Evolutionary conservation across 2,888 invertebrate species (phyloP), one percentile per base, ranked within the genome.

Genomic region (Drosophila ustulata): DNA sequence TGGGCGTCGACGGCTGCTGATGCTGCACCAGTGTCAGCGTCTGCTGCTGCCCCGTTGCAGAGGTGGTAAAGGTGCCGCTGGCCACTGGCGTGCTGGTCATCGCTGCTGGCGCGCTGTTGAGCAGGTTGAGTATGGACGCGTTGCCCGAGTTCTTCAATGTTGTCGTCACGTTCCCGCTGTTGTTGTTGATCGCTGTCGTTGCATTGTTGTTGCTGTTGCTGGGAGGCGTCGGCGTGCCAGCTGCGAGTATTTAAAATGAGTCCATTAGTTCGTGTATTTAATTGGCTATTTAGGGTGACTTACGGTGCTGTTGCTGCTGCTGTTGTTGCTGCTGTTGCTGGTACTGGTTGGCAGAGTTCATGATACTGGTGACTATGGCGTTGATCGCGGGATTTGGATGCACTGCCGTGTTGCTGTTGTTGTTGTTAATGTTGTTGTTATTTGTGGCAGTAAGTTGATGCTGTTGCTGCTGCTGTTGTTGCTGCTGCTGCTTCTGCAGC

Each of bases 271-370:
- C 0, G 7, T 32, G 9, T 37, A 5, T 6, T 28, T 4, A 9
- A 7, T 39, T 11, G 2, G 18, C 3, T 18, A 37, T 4, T 11
- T 4, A 4, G 37, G 5, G 5, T 47, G n/a, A 53, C 80, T 74
- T 49, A 84, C 85, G 34, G 50, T 77, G 73, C 1, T 78, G 77
- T 1, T 76, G 80, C 11, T 78, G 89, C 8, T 89, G 90, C 8
- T 83, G 91, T 74, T 93, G 91, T 43, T 91, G 91, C 28, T 92
- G 91, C 78, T 95, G 91, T 78, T 95, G 94, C 90, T 95, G 95
- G 91, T 96, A 96, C 90, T 96, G 96, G 91, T 96, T 96, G 45
- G 96, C 96, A 7, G 96, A 96, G 90, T 96, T 96, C 96, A 96
- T 96, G 41, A 96, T 94, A 90, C 96, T 96, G 72, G 95, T 96